Evolutionary conservation across 2,888 invertebrate genomes (phyloP).

Genomic region (Megaustenia siamemsis): DNA sequence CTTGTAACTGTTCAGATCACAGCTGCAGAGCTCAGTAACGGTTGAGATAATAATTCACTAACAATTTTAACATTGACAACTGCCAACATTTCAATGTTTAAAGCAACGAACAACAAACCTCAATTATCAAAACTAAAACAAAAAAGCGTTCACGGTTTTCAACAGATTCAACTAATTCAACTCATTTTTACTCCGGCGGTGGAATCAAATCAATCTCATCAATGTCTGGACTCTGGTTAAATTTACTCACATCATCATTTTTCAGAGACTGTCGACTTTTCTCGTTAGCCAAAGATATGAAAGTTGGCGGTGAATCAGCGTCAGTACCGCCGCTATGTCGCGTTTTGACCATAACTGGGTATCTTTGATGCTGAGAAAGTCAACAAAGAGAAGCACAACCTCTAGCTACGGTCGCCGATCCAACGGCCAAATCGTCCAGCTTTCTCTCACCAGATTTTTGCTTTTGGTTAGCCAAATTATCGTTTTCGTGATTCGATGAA

Average conservation of each 20-base stretch:
- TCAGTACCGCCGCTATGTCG: constrained; percentile 68
- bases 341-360: constrained; percentile 69
- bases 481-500: no score
- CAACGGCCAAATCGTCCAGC: background rate
- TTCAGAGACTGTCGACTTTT: constrained; percentile 41
- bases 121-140: no score
- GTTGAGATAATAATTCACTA: no score
- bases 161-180: no score
- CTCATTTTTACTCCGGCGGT: no score
- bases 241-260: constrained; percentile 40
- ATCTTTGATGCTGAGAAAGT: constrained; percentile 20
- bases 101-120: no score
- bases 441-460: constrained; percentile 26
- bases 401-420: background rate
- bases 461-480: background rate
- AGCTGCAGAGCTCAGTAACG: no score
- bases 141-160: no score
- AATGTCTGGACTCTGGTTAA: background rate
- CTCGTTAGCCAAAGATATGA: constrained; percentile 52
- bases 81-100: no score
- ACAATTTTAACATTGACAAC: no score
- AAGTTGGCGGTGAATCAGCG: constrained; percentile 56
- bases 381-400: constrained; percentile 37
- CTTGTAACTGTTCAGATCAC: no score
- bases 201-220: background rate